phyloP scores from a whole-genome alignment of 2,888 invertebrate species.

The Harpalus rufipes region DNA sequence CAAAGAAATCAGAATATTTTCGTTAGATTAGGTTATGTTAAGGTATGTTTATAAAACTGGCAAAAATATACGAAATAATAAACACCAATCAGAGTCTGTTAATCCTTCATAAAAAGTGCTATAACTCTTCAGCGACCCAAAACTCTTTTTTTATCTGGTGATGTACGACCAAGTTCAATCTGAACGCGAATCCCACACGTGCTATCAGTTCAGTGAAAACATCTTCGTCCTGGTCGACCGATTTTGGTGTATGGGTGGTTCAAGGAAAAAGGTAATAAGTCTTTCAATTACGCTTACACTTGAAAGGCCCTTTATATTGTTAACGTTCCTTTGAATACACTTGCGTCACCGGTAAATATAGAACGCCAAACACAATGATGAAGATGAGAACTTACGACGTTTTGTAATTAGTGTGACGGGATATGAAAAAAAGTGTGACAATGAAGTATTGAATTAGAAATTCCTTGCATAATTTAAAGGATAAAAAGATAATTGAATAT shows the following conservation, averaged over 20 bases:
- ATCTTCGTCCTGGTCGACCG: conserved; percentile 19
- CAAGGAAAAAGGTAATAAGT: conserved; percentile 41
- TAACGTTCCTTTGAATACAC: conserved; percentile 15
- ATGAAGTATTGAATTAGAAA: background rate
- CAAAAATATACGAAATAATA: background rate
- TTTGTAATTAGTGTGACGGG: background rate
- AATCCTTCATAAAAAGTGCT: background rate
- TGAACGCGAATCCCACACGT: conserved; percentile 6
- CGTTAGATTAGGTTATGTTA: too few species aligned
- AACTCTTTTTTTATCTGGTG: conserved; percentile 24
- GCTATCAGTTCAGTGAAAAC: background rate
- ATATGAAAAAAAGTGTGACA: background rate
- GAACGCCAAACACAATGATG: conserved; percentile 4
- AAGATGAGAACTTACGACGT: background rate
- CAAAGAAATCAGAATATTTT: too few species aligned
- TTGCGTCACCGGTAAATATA: conserved; percentile 32
- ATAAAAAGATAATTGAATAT: background rate
- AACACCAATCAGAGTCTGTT: background rate
- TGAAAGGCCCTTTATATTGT: conserved; percentile 34
- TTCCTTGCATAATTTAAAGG: background rate
- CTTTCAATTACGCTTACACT: conserved; percentile 36
- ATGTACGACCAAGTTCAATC: conserved; percentile 38
- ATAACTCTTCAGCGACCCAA: conserved; percentile 10
- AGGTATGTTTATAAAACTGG: too few species aligned
- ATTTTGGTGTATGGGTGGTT: conserved; percentile 35